Conservation (phyloP, 2,797 vertebrate species). For the Takifugu rubripes region DNA sequence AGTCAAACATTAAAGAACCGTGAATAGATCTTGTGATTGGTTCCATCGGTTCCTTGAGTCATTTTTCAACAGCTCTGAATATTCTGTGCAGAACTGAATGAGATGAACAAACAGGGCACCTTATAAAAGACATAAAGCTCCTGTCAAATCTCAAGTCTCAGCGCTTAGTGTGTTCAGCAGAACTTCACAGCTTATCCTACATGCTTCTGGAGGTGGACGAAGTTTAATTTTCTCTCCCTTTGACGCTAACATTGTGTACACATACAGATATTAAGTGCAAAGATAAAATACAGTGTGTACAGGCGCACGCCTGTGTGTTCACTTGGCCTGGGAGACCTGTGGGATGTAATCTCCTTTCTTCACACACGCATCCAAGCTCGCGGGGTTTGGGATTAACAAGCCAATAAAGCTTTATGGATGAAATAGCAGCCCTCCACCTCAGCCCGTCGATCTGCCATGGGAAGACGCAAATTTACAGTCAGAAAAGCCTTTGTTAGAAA, state of each 20-base stretch:
- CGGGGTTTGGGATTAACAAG: slow-evolving; percentile 37
- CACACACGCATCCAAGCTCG: slow-evolving; percentile 10
- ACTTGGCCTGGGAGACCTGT: slow-evolving; percentile 17
- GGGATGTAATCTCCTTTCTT: slow-evolving; percentile 33
- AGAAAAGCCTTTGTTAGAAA: slow-evolving; percentile 46
- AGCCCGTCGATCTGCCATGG: slow-evolving; percentile 9
- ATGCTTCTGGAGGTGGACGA: too few species aligned
- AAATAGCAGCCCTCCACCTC: slow-evolving; percentile 14
- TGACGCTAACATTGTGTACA: not conserved
- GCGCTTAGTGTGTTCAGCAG: too few species aligned
- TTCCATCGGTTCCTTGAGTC: too few species aligned
- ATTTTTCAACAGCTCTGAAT: too few species aligned
- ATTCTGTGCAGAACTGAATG: too few species aligned
- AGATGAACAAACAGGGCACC: too few species aligned
- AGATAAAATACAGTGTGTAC: not conserved
- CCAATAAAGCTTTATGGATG: slow-evolving; percentile 47
- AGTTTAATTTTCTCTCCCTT: not conserved
- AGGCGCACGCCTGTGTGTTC: slow-evolving; percentile 1
- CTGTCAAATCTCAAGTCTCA: too few species aligned
- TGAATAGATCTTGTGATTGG: too few species aligned
- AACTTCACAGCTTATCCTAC: too few species aligned
- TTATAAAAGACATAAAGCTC: too few species aligned
- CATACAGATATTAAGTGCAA: not conserved
- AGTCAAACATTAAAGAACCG: too few species aligned
- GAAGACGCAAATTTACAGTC: slow-evolving; percentile 43